Evolutionary conservation across 2,113 vertebrate species (phyloP).

Genomic region (Nerophis ophidion): DNA sequence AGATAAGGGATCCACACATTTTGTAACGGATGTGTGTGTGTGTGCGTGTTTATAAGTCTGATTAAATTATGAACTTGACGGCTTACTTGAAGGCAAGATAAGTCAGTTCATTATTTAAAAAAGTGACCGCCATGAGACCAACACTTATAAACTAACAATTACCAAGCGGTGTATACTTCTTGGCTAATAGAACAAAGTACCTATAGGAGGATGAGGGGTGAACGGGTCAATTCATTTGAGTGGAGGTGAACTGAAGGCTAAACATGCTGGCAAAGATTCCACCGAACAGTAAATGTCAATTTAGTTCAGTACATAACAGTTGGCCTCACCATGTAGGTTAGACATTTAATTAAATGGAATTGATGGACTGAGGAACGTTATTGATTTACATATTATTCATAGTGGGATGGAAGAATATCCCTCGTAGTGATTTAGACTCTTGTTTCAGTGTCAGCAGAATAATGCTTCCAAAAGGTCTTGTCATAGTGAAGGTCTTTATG

Average conservation of each 20-base stretch:
- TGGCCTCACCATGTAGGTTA: background rate
- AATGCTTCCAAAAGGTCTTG: too few relatives aligned
- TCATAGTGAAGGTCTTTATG: too few relatives aligned
- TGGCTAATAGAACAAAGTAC: background rate
- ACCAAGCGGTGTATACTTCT: background rate
- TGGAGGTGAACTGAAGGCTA: background rate
- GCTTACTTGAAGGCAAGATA: too few relatives aligned
- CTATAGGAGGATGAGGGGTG: background rate
- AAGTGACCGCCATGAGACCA: too few relatives aligned
- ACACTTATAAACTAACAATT: background rate
- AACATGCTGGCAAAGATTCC: background rate
- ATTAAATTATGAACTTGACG: background rate
- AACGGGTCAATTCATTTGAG: background rate
- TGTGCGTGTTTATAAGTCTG: background rate
- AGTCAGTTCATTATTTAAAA: background rate
- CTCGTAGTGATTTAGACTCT: too few relatives aligned
- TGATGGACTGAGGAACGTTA: background rate
- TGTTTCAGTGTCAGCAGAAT: too few relatives aligned
- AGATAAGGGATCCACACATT: constrained; percentile 11
- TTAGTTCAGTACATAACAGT: background rate
- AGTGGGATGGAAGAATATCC: too few relatives aligned
- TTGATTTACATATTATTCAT: too few relatives aligned
- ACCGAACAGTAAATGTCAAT: background rate
- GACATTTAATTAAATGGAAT: background rate
- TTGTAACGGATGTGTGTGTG: background rate